A percentile compares a stretch with the other conserved stretches of the same genome.
Evolutionary conservation across 2,797 vertebrate species (phyloP).

Genomic region (Cottoperca gobio): DNA sequence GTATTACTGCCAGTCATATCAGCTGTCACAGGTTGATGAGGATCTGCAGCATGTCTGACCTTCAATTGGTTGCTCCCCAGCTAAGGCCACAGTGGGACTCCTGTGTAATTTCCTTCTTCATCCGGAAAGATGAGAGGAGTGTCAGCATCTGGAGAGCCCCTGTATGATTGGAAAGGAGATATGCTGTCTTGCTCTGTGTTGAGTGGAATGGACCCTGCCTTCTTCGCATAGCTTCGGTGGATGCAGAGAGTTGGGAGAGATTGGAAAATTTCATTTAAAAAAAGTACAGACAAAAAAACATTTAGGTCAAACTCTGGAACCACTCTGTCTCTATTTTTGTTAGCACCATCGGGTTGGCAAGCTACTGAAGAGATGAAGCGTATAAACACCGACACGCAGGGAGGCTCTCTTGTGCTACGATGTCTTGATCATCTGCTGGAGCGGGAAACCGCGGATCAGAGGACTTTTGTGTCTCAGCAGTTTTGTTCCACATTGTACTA

Average conservation of each 20-base stretch:
- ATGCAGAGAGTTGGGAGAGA: slow-evolving; percentile 19
- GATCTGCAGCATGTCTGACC: slow-evolving; percentile 69
- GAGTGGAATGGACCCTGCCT: slow-evolving; percentile 26
- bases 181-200: slow-evolving; percentile 32
- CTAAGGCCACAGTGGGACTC: slow-evolving; percentile 60
- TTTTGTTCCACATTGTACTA: slow-evolving; percentile 8
- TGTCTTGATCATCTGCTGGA: slow-evolving; percentile 54
- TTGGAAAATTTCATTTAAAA: slow-evolving; percentile 27
- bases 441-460: slow-evolving; percentile 32
- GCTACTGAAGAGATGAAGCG: slow-evolving; percentile 28
- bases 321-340: slow-evolving; percentile 27
- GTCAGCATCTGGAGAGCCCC: slow-evolving; percentile 54
- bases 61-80: slow-evolving; percentile 67
- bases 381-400: slow-evolving; percentile 24
- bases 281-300: slow-evolving; percentile 26
- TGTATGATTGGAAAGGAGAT: slow-evolving; percentile 58
- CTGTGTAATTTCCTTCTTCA: slow-evolving; percentile 69
- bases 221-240: slow-evolving; percentile 9
- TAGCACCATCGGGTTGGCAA: slow-evolving; percentile 7
- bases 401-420: slow-evolving; percentile 7
- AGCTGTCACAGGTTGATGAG: slow-evolving; percentile 65
- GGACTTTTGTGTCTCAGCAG: slow-evolving; percentile 28
- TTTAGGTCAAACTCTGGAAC: slow-evolving; percentile 29
- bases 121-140: slow-evolving; percentile 55
- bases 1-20: slow-evolving; percentile 49